Base-by-base conservation (phyloP, 2,113 vertebrate species). In the Notothenia coriiceps region DNA sequence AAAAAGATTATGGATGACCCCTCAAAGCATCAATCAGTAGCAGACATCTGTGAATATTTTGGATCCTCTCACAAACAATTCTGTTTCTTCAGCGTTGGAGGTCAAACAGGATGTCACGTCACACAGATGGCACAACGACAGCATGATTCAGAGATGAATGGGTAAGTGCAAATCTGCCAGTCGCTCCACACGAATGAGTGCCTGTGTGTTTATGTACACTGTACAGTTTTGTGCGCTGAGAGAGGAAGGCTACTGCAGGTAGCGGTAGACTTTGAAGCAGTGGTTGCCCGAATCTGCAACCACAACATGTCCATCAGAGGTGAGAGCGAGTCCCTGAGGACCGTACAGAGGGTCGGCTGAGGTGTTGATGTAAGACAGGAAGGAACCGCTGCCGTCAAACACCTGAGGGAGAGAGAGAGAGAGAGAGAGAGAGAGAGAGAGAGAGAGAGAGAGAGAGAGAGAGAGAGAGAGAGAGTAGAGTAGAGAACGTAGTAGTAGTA, bases 221-320 rank as follows among this genome's bases (percentile, higher is more conserved):
- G 52, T 76, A 69, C 49, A 78, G 18, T 71, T 13, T 50, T 81
- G 86, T 70, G 74, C 47, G 3, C 52, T 2, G 65, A 33, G 44
- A 72, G 55, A 29, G 66, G 69, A 0, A 60, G 49, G 82, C 95
- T 95, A 98, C 93, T 99, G 97, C 70, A 98, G 94, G 87, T 98
- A 99, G 83, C 97, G 97, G 86, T 99, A 99, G 80, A 99, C 95
- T 95, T 99, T 99, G 92, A 98, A 99, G 93, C 98, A 99, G 89
- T 99, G 98, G 94, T 99, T 99, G 81, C 98, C 98, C 76, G 98
- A 99, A 94, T 99, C 98, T 70, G 98, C 98, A 13, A 99, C 98
- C 83, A 98, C 98, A 40, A 99, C 97, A 0, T 99, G 98, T 86
- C 98, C 97, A 0, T 99, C 97, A 6, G 97, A 97, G 82, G 98